Evolutionary conservation across 2,113 vertebrate species (phyloP), one percentile per base, ranked within the genome.

Genomic region (Columba livia): DNA sequence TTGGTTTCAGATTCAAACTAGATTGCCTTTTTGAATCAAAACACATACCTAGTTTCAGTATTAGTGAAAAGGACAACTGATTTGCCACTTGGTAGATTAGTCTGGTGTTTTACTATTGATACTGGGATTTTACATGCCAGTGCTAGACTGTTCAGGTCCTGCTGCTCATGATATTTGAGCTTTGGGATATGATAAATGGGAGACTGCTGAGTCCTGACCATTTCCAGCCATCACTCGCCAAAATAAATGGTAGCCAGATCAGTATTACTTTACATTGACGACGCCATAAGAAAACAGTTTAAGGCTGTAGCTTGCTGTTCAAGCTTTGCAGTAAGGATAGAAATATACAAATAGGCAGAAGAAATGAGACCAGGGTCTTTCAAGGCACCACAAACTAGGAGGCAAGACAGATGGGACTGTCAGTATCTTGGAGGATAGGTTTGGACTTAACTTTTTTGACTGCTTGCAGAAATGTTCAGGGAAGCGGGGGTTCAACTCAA

Each of bases 371-470:
- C 1, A 20, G 0, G 12, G 57, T 32, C 48, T 96, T 88, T 74
- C 57, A 64, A 85, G 48, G 85, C 32, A 74, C 31, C 15, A 17
- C 0, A 3, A 88, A 29, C 10, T 12, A 11, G 36, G 38, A 96
- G 89, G 54, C 48, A 92, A 96, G 91, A 96, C 40, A 90, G 85
- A 85, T 88, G 86, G 67, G 50, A 75, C 40, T 79, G 75, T 90
- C 79, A 69, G 38, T 38, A 24, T 44, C 34, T 53, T 85, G 48
- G 38, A 90, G 67, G 53, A 82, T 16, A 82, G 40, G n/a, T 88
- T 79, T 88, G 61, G 42, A 79, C 57, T 82, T 54, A 90, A 70
- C 36, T 65, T 66, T 86, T 85, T 75, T 81, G 24, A 74, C 38
- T 28, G 13, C 78, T 95, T 88, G 70, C 73, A 96, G 48, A 94